Conservation (phyloP, 2,888 invertebrate species). For the Odontothrips loti region DNA sequence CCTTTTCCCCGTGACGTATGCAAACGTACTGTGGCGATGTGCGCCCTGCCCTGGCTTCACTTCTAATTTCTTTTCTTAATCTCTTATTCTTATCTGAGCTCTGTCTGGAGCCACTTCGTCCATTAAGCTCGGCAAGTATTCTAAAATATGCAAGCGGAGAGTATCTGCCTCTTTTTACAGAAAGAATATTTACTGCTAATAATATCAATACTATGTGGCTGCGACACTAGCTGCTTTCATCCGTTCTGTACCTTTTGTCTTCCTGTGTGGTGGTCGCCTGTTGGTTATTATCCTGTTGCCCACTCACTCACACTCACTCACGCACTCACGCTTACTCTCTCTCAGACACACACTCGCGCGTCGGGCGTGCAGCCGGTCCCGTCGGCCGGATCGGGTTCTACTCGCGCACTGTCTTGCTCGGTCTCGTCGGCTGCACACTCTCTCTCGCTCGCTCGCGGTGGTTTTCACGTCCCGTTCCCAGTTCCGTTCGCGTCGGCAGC, state of each 20-base stretch:
- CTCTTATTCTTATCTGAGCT: no score
- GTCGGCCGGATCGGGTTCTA: not conserved
- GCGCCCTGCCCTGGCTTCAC: no score
- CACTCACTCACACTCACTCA: not conserved
- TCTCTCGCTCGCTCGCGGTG: not conserved
- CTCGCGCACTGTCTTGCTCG: not conserved
- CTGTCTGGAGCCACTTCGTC: no score
- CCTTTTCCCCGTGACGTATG: no score
- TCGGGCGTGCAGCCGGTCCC: not conserved
- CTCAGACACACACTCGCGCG: not conserved
- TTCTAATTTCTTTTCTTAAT: no score
- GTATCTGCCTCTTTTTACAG: no score
- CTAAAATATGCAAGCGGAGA: no score
- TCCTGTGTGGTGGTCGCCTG: not conserved
- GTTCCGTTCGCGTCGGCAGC: constrained; percentile 10
- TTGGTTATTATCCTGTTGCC: not conserved
- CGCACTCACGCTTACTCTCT: not conserved
- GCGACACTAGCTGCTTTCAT: not conserved
- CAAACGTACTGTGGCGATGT: no score
- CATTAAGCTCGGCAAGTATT: no score
- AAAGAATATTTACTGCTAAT: no score
- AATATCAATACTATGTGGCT: no score
- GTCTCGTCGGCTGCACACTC: not conserved
- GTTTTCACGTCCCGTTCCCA: not conserved
- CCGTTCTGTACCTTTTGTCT: not conserved